Conservation (phyloP, 2,797 vertebrate species). For the Hemibagrus guttatus region DNA sequence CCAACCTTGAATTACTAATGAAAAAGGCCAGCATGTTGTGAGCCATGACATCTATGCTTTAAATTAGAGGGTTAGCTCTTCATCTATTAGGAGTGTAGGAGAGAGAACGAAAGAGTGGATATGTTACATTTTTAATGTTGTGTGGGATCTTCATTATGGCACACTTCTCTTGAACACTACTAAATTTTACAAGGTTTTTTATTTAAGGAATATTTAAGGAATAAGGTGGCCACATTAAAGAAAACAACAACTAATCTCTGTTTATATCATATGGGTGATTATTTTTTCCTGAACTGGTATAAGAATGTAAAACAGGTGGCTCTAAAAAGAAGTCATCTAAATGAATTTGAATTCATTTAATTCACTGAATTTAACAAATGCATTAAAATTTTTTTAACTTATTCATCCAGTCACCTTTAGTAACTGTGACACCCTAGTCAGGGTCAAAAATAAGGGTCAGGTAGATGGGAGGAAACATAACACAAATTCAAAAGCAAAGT, state of each 20-base stretch:
- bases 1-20: conserved; percentile 51
- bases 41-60: conserved; percentile 24
- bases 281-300: neutral
- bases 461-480: neutral
- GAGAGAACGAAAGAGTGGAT: neutral
- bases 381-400: neutral
- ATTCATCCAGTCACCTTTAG: neutral
- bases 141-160: neutral
- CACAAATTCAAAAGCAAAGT: neutral
- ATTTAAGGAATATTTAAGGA: neutral
- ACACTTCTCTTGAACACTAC: neutral
- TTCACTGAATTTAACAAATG: neutral
- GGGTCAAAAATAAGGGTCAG: neutral
- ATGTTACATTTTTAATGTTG: neutral
- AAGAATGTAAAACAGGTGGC: neutral
- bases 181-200: neutral
- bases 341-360: too few species aligned
- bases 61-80: conserved; percentile 27
- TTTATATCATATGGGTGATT: neutral
- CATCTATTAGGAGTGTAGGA: conserved; percentile 5
- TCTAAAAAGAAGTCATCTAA: neutral
- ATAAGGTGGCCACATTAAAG: neutral
- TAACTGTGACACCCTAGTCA: neutral
- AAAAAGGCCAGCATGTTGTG: conserved; percentile 17
- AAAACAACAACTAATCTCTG: neutral